Evolutionary conservation across 2,888 invertebrate species (phyloP).

Genomic region (Andrena minutula): DNA sequence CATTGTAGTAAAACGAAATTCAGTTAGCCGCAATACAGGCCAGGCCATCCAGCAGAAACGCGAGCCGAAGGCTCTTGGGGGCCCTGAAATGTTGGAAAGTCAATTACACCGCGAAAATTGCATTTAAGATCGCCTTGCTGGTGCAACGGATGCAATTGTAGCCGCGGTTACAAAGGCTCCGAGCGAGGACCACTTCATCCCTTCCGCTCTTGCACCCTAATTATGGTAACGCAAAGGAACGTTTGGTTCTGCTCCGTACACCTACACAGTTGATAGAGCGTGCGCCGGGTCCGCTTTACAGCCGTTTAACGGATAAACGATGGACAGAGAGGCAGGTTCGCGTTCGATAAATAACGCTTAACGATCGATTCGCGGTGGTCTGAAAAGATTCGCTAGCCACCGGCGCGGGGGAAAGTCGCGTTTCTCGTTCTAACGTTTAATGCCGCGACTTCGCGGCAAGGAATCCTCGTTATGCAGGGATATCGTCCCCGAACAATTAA

Average conservation of each 20-base stretch:
- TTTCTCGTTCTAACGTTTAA: conserved; percentile 7
- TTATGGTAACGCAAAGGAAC: conserved; percentile 58
- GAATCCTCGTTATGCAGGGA: conserved; percentile 43
- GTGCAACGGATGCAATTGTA: conserved; percentile 73
- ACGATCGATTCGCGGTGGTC: conserved; percentile 5
- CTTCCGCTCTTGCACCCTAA: conserved; percentile 39
- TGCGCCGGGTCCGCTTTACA: background rate
- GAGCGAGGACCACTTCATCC: conserved; percentile 35
- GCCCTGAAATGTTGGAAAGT: conserved; percentile 61
- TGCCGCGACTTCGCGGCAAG: background rate
- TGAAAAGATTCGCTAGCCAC: background rate
- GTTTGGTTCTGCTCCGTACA: conserved; percentile 7
- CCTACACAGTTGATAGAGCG: conserved; percentile 17
- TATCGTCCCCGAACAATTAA: conserved; percentile 48
- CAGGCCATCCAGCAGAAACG: conserved; percentile 28
- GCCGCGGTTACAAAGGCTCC: conserved; percentile 70
- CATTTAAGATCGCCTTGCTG: conserved; percentile 69
- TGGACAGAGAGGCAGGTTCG: background rate
- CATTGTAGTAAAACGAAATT: conserved; percentile 45
- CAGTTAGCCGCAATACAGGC: conserved; percentile 30
- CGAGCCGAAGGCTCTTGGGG: conserved; percentile 44
- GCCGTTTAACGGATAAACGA: background rate
- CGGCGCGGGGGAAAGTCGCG: background rate
- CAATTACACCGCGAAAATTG: conserved; percentile 69
- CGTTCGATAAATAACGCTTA: conserved; percentile 4